Base-by-base conservation (phyloP, 2,888 invertebrate species). In the Proisotoma minuta region DNA sequence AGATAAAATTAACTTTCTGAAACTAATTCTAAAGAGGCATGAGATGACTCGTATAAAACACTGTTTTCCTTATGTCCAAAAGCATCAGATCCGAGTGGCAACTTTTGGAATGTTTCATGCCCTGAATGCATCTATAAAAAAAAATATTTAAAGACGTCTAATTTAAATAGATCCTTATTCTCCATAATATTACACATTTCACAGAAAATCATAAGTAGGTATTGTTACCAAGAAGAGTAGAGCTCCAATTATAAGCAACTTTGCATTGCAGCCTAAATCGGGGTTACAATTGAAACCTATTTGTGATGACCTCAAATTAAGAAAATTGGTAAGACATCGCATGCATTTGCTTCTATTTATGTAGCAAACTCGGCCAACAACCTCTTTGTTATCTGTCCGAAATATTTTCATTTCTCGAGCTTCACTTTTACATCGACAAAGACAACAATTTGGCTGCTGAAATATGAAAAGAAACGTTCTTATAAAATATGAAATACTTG, bases 211-310 rank as follows among this genome's bases (percentile, higher is more conserved):
- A 40, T 47, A n/a, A n/a, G n/a, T n/a, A n/a, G n/a, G n/a, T n/a
- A n/a, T n/a, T n/a, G n/a, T 23, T 50, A 63, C 63, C 51, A 59
- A 51, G 4, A 63, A 29, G 28, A 63, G 52, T 10, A 63, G 26
- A n/a, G 43, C 52, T 5, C 63, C 63, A 1, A 63, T 22, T 2
- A 63, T 24, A n/a, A 63, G 18, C 1, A 54, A 26, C 26, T 63
- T 63, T 12, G 56, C 51, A 15, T 50, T 50, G 3, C 57, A 51
- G 18, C 51, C 60, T 10, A 63, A 28, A n/a, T 57, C 57, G 4
- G 48, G 26, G 43, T 28, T 57, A 54, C 56, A 59, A 12, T 20
- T 20, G 18, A 63, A 53, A 8, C 26, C 27, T 23, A 57, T 51
- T 39, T 60, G 27, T n/a, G 22, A 10, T 5, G 53, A 15, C 1